A percentile compares a stretch with the other conserved stretches of the same genome.
Conservation (phyloP, 2,113 vertebrate genomes). For the Salvelinus fontinalis region DNA sequence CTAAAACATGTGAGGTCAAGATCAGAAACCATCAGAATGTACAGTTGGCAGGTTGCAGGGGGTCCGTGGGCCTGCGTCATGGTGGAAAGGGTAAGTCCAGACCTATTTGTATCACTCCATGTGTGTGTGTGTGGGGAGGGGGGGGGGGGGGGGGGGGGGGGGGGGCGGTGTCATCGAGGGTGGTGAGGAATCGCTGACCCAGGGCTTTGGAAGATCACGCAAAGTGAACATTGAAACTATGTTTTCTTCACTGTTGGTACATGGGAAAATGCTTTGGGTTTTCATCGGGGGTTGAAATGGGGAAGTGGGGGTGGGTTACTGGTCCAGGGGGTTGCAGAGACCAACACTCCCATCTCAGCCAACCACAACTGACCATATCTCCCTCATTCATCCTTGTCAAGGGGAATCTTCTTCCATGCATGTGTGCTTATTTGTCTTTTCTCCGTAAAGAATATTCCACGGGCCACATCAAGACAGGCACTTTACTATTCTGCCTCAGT, state of each 20-base stretch:
- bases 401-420: constrained; percentile 35
- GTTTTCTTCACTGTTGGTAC: no score
- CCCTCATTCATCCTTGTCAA: constrained; percentile 57
- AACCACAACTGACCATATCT: constrained; percentile 57
- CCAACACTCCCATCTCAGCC: constrained; percentile 23
- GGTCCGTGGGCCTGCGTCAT: constrained; percentile 4
- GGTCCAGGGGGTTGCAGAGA: constrained; percentile 48
- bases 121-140: neutral
- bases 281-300: constrained; percentile 10
- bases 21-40: constrained; percentile 70
- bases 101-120: constrained; percentile 55
- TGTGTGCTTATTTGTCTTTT: constrained; percentile 52
- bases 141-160: neutral
- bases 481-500: constrained; percentile 41
- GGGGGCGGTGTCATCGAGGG: neutral
- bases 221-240: no score
- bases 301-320: constrained; percentile 17
- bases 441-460: constrained; percentile 71
- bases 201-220: neutral
- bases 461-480: constrained; percentile 59
- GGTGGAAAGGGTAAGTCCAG: neutral
- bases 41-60: constrained; percentile 62
- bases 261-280: no score
- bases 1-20: constrained; percentile 65
- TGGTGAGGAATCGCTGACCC: neutral